Evolutionary conservation across 2,888 invertebrate genomes (phyloP).

Genomic region (Pimpla rufipes): DNA sequence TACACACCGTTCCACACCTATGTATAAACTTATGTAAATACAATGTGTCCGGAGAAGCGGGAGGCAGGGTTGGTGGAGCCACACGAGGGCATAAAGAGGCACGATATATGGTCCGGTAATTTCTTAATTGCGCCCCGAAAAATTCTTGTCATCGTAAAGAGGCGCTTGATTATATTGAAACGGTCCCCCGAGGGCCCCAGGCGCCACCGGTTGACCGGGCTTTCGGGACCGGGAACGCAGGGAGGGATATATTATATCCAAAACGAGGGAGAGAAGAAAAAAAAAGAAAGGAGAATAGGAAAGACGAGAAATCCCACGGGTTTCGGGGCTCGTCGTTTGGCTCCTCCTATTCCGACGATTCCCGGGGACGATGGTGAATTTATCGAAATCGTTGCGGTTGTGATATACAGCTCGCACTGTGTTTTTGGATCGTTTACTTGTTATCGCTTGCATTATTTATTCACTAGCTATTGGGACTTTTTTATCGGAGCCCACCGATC

Average conservation of each 20-base stretch:
- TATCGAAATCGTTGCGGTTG: not conserved
- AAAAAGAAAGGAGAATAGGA: too few relatives aligned
- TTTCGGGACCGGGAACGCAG: constrained; percentile 20
- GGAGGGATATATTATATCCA: constrained; percentile 30
- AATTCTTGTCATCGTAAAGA: constrained; percentile 85
- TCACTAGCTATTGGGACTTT: not conserved
- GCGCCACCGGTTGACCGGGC: constrained; percentile 72
- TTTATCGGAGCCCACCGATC: too few relatives aligned
- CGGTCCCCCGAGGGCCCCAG: constrained; percentile 61
- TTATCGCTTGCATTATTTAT: too few relatives aligned
- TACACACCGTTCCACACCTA: constrained; percentile 65
- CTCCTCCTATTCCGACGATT: constrained; percentile 13
- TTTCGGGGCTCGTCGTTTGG: not conserved
- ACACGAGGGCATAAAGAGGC: constrained; percentile 79
- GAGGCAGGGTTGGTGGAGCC: constrained; percentile 17
- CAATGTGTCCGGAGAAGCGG: constrained; percentile 75
- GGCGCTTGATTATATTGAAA: constrained; percentile 82
- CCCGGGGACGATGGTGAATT: not conserved
- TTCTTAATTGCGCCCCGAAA: constrained; percentile 84
- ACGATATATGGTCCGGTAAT: constrained; percentile 84
- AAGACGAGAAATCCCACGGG: constrained; percentile 21
- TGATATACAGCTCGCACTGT: not conserved
- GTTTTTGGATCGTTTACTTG: not conserved
- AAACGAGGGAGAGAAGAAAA: constrained; percentile 32
- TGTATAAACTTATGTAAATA: constrained; percentile 83